Base-by-base conservation (phyloP, 2,113 vertebrate species). In the Clarias gariepinus region DNA sequence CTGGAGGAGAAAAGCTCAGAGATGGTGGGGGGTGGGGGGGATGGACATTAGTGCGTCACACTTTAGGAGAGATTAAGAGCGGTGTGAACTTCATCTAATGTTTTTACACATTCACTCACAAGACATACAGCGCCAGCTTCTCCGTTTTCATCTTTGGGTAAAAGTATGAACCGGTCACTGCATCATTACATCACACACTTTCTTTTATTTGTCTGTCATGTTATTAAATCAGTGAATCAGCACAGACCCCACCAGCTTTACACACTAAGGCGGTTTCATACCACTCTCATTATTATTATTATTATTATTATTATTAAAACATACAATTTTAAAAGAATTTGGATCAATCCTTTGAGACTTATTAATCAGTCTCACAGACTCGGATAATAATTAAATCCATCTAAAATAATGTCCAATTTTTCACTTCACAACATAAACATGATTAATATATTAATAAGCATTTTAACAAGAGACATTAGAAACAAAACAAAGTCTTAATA, bases 301-400 rank as follows among this genome's bases (percentile, higher is more conserved):
- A 41, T 41, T 41, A 41, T 41, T 41, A 47, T 47, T 47, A 47
- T 13, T 47, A 61, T 61, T 41, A 83, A 80, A 80, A 36, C 1
- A 0, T 80, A 36, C 28, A 5, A 2, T 30, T 58, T 10, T 33
- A 10, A 57, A 58, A 18, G 11, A 79, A 28, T 55, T 76, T 74
- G 3, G 15, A 3, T 85, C 5, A 7, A 10, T 66, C 66, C 0
- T 64, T 66, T 66, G 71, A 47, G 47, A 47, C 0, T 52, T 41
- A 12, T 73, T 73, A 71, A 69, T 47, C 6, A 92, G 89, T 78
- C 87, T 88, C 90, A 85, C 36, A 88, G 68, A 91, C 61, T 74
- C 12, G n/a, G 64, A 84, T 9, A 60, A 58, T 88, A 81, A 85
- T 63, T 28, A 85, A 79, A 91, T 89, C n/a, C 30, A 63, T 61